phyloP scores from a whole-genome alignment of 2,888 invertebrate species.

The Empis stercorea region DNA sequence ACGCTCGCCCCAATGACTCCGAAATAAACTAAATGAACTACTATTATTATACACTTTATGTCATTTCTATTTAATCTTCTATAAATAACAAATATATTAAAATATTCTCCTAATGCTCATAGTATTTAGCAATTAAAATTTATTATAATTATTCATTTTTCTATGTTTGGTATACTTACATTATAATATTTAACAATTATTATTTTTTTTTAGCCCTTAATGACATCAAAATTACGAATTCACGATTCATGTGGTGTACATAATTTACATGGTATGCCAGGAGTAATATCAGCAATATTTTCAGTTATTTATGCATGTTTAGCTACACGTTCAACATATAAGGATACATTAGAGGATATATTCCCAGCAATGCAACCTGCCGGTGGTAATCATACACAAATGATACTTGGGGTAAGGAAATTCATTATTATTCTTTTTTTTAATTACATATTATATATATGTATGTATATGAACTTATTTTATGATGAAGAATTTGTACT shows the following conservation, averaged over 20 bases:
- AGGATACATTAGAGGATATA: conserved; percentile 40
- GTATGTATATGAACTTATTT: too few relatives aligned
- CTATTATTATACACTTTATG: too few relatives aligned
- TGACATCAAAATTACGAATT: conserved; percentile 27
- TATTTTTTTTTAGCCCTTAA: conserved; percentile 24
- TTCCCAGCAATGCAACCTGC: conserved; percentile 47
- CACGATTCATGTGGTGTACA: conserved; percentile 71
- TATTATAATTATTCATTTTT: too few relatives aligned
- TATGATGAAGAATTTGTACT: too few relatives aligned
- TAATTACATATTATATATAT: too few relatives aligned
- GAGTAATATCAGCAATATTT: conserved; percentile 67
- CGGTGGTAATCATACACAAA: conserved; percentile 14
- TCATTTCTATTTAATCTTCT: too few relatives aligned
- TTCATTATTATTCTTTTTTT: too few relatives aligned
- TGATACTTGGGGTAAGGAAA: conserved; percentile 18
- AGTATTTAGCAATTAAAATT: too few relatives aligned
- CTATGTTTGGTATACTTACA: not conserved
- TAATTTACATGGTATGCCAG: conserved; percentile 95
- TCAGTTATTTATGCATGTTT: conserved; percentile 62
- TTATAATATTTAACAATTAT: not conserved
- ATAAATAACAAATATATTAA: too few relatives aligned
- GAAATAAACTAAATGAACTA: too few relatives aligned
- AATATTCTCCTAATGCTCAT: too few relatives aligned
- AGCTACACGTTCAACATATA: conserved; percentile 54
- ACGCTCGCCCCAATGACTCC: too few relatives aligned